Evolutionary conservation across 1,140 invertebrate genomes (phyloP).

Genomic region (Drosophila nigromelanica): DNA sequence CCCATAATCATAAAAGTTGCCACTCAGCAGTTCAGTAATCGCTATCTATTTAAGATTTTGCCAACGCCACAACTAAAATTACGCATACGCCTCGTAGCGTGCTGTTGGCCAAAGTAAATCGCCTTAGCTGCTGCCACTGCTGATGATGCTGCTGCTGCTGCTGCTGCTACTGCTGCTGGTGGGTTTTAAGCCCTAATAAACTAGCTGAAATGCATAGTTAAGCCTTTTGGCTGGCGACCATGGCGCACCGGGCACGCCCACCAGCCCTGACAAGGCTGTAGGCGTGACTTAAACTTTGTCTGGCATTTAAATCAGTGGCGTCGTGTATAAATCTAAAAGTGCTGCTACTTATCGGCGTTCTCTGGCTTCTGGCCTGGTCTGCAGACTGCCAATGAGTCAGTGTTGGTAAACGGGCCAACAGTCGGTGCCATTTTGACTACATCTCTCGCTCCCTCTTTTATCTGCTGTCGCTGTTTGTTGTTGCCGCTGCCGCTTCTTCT

Average conservation of each 20-base stretch:
- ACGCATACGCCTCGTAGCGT: conserved; percentile 65
- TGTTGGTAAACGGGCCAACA: conserved; percentile 16
- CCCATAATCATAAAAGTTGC: conserved; percentile 53
- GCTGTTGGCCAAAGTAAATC: conserved; percentile 52
- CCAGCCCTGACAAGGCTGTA: conserved; percentile 24
- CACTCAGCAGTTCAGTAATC: conserved; percentile 61
- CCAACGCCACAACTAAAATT: conserved; percentile 53
- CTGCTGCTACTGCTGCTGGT: conserved; percentile 47
- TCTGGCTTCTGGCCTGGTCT: conserved; percentile 37
- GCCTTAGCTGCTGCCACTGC: conserved; percentile 56
- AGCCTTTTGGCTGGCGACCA: conserved; percentile 46
- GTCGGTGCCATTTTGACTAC: conserved; percentile 52
- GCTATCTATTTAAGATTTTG: conserved; percentile 56
- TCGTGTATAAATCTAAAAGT: conserved; percentile 48
- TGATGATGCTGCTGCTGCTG: conserved; percentile 6
- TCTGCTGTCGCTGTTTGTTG: conserved; percentile 28
- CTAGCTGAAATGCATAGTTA: conserved; percentile 75
- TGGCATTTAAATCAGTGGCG: conserved; percentile 56
- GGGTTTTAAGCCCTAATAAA: conserved; percentile 71
- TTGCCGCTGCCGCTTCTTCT: conserved; percentile 19
- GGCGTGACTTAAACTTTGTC: conserved; percentile 46
- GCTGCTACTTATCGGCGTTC: conserved; percentile 52
- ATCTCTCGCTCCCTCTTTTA: conserved; percentile 20
- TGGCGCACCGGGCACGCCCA: not conserved
- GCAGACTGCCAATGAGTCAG: conserved; percentile 49